Base-by-base conservation (phyloP, 2,113 vertebrate genomes). In the Addax nasomaculatus region DNA sequence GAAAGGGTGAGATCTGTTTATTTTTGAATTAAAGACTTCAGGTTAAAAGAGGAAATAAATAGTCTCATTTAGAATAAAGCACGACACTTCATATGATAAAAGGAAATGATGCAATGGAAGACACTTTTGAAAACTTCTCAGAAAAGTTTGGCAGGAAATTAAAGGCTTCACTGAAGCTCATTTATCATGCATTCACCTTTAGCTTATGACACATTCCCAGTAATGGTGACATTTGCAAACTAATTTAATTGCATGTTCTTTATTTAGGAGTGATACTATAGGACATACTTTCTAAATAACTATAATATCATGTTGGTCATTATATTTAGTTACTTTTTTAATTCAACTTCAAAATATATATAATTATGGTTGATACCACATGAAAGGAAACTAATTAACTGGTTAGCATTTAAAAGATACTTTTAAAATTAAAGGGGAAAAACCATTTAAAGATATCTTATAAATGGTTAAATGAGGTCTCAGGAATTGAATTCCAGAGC, bases 131-230 rank as follows among this genome's bases (percentile, higher is more conserved):
- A 91, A 95, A 97, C 33, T 39, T 97, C 97, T 97, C 90, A 96
- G 84, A 95, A 73, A 90, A 97, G 83, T 96, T 81, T 98, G 97
- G 92, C 92, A 98, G 96, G 87, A 98, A 98, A 98, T 98, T 96
- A 98, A 98, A 93, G 76, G 96, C 33, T 97, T 98, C 97, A 87
- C 96, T 96, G 92, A 58, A 98, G 47, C 60, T 98, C 97, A 98
- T 98, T 95, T 97, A 98, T 98, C 98, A 98, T 91, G 89, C 30
- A 30, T 97, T 99, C 98, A 98, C 98, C 98, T 99, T 99, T 98
- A 98, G 95, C 90, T 98, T 84, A 60, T 97, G 98, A 70, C 96
- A 98, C 78, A 97, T 98, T 95, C 95, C 96, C 97, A 97, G 94
- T 98, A 98, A 97, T 23, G 76, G 85, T 98, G 97, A 98, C 98